Evolutionary conservation across 2,113 vertebrate species (phyloP).

Genomic region (Oryzias melastigma): DNA sequence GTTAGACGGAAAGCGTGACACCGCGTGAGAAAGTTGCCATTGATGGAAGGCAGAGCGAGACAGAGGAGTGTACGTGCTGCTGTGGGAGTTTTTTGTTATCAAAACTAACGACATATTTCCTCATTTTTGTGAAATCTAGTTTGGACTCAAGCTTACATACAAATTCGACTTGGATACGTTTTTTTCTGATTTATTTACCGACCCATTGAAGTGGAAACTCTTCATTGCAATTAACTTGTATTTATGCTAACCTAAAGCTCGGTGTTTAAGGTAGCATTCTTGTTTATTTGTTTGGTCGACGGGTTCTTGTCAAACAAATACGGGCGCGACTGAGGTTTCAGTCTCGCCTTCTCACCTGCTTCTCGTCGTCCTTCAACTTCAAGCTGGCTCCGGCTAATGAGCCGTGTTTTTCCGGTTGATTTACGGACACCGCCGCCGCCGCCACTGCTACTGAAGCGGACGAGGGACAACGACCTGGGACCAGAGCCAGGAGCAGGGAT

Average conservation of each 20-base stretch:
- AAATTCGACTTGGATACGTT: slow-evolving; percentile 33
- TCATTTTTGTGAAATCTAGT: slow-evolving; percentile 28
- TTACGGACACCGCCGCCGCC: slow-evolving; percentile 22
- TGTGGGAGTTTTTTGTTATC: slow-evolving; percentile 56
- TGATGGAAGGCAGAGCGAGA: slow-evolving; percentile 59
- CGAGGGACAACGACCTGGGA: slow-evolving; percentile 16
- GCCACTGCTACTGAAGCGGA: slow-evolving; percentile 32
- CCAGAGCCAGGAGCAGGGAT: slow-evolving; percentile 21
- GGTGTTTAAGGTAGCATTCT: slow-evolving; percentile 29
- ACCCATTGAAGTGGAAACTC: slow-evolving; percentile 68
- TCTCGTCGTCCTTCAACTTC: not conserved
- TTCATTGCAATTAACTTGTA: slow-evolving; percentile 66
- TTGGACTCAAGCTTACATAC: slow-evolving; percentile 18
- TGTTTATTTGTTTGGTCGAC: slow-evolving; percentile 14
- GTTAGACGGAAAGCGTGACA: slow-evolving; percentile 72
- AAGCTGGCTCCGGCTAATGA: slow-evolving; percentile 56
- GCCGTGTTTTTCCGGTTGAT: slow-evolving; percentile 68
- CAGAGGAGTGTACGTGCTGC: slow-evolving; percentile 9
- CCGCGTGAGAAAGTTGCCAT: slow-evolving; percentile 79
- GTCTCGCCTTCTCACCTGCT: slow-evolving; percentile 52
- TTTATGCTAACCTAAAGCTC: slow-evolving; percentile 40
- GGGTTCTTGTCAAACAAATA: slow-evolving; percentile 11
- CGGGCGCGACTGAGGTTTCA: slow-evolving; percentile 22
- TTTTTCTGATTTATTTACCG: slow-evolving; percentile 33
- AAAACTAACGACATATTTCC: slow-evolving; percentile 45